Evolutionary conservation across 2,888 invertebrate genomes (phyloP).

Genomic region (Dynastes hyllus): DNA sequence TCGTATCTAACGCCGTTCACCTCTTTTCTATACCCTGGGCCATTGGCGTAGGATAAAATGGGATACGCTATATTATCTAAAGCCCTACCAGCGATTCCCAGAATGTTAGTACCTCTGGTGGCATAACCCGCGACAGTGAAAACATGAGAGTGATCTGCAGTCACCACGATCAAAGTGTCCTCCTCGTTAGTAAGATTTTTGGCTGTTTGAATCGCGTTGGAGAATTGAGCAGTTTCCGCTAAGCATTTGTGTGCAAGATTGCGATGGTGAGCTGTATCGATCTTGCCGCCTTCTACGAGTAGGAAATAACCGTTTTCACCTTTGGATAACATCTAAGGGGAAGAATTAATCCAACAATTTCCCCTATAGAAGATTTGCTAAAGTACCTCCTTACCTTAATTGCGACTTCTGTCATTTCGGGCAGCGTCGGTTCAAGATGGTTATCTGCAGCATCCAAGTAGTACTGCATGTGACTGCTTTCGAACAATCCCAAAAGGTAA

Average conservation of each 20-base stretch:
- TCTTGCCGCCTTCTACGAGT: conserved; percentile 85
- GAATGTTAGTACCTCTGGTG: conserved; percentile 73
- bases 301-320: conserved; percentile 81
- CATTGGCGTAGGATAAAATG: conserved; percentile 84
- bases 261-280: conserved; percentile 86
- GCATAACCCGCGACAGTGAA: conserved; percentile 86
- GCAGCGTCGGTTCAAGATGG: background rate
- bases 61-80: conserved; percentile 78
- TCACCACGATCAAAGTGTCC: conserved; percentile 87
- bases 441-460: conserved; percentile 75
- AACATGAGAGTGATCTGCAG: conserved; percentile 86
- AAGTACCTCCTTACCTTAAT: background rate
- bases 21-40: conserved; percentile 76
- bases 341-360: conserved; percentile 68
- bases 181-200: conserved; percentile 75
- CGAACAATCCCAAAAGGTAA: conserved; percentile 67
- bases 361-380: no score
- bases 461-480: conserved; percentile 70
- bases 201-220: conserved; percentile 73
- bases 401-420: background rate
- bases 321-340: conserved; percentile 75
- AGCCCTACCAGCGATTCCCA: conserved; percentile 64
- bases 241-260: conserved; percentile 80
- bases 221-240: conserved; percentile 86
- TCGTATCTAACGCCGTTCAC: conserved; percentile 58